A percentile compares a stretch with the other conserved stretches of the same genome.
Evolutionary conservation across 2,113 vertebrate genomes (phyloP).

Genomic region (human (Homo sapiens)): DNA sequence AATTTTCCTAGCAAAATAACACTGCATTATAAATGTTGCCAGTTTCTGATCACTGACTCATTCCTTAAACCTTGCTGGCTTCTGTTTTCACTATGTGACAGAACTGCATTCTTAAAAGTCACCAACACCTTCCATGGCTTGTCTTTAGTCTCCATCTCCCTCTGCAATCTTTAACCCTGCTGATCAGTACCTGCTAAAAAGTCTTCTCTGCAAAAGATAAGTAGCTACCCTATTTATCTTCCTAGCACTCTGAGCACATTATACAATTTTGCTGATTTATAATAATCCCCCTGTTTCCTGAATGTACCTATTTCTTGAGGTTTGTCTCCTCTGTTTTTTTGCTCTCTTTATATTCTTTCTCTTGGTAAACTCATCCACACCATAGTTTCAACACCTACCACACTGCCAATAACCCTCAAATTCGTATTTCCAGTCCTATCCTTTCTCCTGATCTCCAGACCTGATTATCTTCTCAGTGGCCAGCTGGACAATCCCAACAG

Average conservation of each 20-base stretch:
- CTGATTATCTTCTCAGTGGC: background rate
- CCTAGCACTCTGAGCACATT: background rate
- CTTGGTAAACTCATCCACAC: background rate
- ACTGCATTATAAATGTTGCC: background rate
- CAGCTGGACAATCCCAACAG: background rate
- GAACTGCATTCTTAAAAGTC: background rate
- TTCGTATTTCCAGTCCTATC: background rate
- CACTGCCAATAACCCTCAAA: background rate
- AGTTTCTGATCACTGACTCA: background rate
- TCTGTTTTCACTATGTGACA: background rate
- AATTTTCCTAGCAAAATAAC: slow-evolving; percentile 30
- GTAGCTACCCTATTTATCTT: background rate
- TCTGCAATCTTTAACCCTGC: background rate
- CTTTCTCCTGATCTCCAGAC: background rate
- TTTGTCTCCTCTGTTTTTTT: background rate
- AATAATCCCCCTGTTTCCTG: background rate
- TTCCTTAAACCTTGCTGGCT: background rate
- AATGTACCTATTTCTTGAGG: background rate
- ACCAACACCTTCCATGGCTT: background rate
- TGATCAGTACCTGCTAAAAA: background rate
- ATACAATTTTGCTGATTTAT: background rate
- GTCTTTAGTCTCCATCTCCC: background rate
- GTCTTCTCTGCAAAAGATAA: no score
- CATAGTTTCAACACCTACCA: background rate
- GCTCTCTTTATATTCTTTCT: background rate